Evolutionary conservation across 2,797 vertebrate species (phyloP).

Genomic region (Alcedo quadribrachys): DNA sequence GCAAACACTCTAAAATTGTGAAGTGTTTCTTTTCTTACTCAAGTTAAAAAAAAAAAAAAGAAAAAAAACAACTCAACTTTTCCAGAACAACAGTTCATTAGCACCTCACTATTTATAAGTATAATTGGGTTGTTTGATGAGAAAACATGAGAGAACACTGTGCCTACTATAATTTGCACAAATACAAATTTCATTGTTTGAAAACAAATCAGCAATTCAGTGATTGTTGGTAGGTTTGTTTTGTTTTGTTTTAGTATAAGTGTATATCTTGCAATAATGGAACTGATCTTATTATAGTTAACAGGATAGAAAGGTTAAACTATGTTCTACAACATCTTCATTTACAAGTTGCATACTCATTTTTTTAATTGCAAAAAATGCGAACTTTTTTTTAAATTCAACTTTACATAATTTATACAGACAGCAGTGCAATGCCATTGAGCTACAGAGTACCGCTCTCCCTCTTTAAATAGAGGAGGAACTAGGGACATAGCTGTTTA

Average conservation of each 20-base stretch:
- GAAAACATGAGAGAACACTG: conserved; percentile 69
- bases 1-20: conserved; percentile 60
- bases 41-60: conserved; percentile 58
- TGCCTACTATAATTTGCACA: conserved; percentile 60
- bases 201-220: conserved; percentile 64
- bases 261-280: conserved; percentile 42
- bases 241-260: background rate
- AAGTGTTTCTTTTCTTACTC: conserved; percentile 71
- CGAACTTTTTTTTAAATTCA: conserved; percentile 6
- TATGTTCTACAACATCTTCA: background rate
- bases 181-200: conserved; percentile 66
- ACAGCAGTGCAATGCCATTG: background rate
- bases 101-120: conserved; percentile 75
- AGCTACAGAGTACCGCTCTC: background rate
- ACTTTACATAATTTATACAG: background rate
- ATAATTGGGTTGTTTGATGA: conserved; percentile 76
- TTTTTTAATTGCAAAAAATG: conserved; percentile 27
- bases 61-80: conserved; percentile 43
- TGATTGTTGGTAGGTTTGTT: background rate
- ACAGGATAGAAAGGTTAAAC: conserved; percentile 22
- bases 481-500: conserved; percentile 21
- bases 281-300: conserved; percentile 7
- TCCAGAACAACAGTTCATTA: conserved; percentile 77
- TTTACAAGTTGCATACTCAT: conserved; percentile 23
- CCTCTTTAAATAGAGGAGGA: background rate